Conservation (phyloP, 2,888 invertebrate species). For the Andrena fulva region DNA sequence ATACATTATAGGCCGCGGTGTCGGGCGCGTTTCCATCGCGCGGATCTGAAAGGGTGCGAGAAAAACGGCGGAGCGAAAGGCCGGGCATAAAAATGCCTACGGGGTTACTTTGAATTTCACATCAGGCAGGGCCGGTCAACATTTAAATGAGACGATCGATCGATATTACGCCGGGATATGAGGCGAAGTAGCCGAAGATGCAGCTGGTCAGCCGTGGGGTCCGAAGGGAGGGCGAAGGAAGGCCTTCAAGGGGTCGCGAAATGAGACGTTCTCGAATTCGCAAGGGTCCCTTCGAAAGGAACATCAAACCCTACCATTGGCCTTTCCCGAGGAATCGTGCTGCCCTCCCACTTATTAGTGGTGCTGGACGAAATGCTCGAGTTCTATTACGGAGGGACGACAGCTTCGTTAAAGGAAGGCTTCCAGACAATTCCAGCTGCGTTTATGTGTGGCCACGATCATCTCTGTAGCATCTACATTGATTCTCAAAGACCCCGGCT, state of each 20-base stretch:
- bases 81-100: constrained; percentile 82
- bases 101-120: constrained; percentile 83
- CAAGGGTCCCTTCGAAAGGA: constrained; percentile 65
- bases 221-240: constrained; percentile 35
- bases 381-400: constrained; percentile 64
- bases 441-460: constrained; percentile 59
- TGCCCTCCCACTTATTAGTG: constrained; percentile 66
- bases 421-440: constrained; percentile 56
- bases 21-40: constrained; percentile 68
- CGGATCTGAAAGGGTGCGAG: constrained; percentile 39
- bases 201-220: constrained; percentile 53
- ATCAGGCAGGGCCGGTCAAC: constrained; percentile 81
- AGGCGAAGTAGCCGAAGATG: constrained; percentile 55
- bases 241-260: constrained; percentile 67
- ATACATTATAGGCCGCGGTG: constrained; percentile 76
- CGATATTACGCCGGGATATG: constrained; percentile 72
- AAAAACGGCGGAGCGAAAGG: constrained; percentile 33
- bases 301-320: constrained; percentile 59
- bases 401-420: constrained; percentile 67
- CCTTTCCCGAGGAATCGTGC: constrained; percentile 63
- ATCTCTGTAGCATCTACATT: constrained; percentile 54
- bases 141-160: constrained; percentile 81
- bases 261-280: constrained; percentile 73
- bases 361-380: constrained; percentile 65
- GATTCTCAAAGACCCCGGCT: constrained; percentile 52